Evolutionary conservation across 2,113 vertebrate genomes (phyloP).

Genomic region (Ploceus nigricollis): DNA sequence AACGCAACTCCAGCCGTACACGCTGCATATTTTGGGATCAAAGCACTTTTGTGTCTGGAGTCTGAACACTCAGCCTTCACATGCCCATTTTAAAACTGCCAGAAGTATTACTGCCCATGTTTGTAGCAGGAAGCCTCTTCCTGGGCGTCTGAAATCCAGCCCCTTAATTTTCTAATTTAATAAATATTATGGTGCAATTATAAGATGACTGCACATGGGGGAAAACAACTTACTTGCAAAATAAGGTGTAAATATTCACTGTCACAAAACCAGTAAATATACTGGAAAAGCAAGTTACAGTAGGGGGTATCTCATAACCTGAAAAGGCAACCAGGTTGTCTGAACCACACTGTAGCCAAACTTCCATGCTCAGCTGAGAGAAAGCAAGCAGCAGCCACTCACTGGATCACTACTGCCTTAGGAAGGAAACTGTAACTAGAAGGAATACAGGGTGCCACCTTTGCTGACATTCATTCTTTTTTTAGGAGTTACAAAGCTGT

Average conservation of each 20-base stretch:
- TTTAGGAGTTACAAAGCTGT: not conserved
- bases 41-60: not conserved
- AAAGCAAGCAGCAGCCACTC: not conserved
- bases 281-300: not conserved
- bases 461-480: not conserved
- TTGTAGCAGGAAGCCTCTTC: not conserved
- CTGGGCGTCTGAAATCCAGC: not conserved
- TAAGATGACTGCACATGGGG: not conserved
- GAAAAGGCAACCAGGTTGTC: not conserved
- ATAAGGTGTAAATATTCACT: slow-evolving; percentile 7
- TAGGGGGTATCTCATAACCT: not conserved
- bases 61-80: not conserved
- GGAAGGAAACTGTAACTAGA: not conserved
- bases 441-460: not conserved
- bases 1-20: accelerated
- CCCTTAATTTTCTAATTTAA: not conserved
- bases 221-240: slow-evolving; percentile 6
- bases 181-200: not conserved
- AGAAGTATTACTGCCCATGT: not conserved
- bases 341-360: not conserved
- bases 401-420: not conserved
- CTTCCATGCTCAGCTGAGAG: not conserved
- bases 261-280: not conserved
- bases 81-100: not conserved
- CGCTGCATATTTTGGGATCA: not conserved